phyloP scores from a whole-genome alignment of 2,113 vertebrate species.

The Silurus asotus region DNA sequence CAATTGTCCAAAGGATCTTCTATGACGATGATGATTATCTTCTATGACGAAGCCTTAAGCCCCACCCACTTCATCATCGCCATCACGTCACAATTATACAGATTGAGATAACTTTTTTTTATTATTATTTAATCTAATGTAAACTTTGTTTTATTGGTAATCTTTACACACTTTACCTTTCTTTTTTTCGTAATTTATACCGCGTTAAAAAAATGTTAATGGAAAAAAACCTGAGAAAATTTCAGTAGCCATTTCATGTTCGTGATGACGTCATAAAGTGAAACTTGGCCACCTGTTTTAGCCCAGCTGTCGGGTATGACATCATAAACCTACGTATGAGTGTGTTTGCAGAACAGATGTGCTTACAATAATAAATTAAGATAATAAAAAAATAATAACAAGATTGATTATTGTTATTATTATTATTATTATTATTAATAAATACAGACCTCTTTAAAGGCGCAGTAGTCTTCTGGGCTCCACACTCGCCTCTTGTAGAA shows the following conservation, averaged over 20 bases:
- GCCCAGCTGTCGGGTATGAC: not conserved
- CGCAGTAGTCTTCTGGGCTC: conserved; percentile 70
- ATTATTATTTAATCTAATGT: not conserved
- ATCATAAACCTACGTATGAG: too few species aligned
- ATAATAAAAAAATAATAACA: too few species aligned
- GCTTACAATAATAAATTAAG: too few species aligned
- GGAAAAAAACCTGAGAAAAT: not conserved
- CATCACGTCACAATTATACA: not conserved
- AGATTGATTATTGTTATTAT: not conserved
- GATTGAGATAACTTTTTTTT: not conserved
- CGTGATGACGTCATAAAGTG: conserved; percentile 4
- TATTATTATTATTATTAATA: conserved; percentile 2
- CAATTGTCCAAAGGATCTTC: too few species aligned
- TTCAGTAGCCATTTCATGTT: not conserved
- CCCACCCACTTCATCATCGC: not conserved
- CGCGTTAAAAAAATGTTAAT: not conserved
- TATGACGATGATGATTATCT: not conserved
- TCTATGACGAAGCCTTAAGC: not conserved
- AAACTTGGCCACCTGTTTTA: not conserved
- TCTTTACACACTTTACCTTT: not conserved
- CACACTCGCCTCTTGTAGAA: conserved; percentile 72
- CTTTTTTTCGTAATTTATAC: not conserved
- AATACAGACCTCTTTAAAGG: conserved; percentile 62
- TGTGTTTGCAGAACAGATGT: too few species aligned
- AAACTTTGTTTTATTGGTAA: not conserved